phyloP scores from a whole-genome alignment of 2,113 vertebrate genomes.

The Motacilla tschutschensis region DNA sequence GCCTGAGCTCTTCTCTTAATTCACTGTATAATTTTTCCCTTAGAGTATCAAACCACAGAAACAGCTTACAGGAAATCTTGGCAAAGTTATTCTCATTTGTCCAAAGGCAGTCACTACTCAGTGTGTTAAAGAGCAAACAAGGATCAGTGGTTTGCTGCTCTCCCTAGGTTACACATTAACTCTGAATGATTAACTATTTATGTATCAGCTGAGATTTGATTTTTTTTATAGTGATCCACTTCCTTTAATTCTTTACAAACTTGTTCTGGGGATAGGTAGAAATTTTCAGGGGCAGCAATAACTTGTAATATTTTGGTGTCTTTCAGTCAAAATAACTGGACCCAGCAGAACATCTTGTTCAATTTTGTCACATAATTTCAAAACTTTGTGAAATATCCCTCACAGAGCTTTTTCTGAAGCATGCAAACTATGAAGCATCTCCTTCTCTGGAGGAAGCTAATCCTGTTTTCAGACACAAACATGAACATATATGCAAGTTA shows the following conservation, averaged over 20 bases:
- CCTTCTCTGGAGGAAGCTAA: not conserved
- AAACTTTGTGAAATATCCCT: not conserved
- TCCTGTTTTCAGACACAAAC: not conserved
- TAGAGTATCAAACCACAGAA: not conserved
- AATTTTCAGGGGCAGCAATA: not conserved
- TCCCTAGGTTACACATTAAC: not conserved
- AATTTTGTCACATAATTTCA: not conserved
- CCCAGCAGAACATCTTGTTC: not conserved
- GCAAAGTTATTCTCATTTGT: not conserved
- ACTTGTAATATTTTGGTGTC: not conserved
- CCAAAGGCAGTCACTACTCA: not conserved
- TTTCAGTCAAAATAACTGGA: not conserved
- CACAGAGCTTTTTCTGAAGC: not conserved
- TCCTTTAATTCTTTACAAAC: not conserved
- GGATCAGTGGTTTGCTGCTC: not conserved
- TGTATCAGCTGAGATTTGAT: not conserved
- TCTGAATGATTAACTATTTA: not conserved
- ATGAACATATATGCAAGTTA: not conserved
- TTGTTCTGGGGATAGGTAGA: not conserved
- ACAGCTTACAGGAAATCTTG: not conserved
- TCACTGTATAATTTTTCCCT: not conserved
- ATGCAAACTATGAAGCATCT: not conserved
- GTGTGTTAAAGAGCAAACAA: not conserved
- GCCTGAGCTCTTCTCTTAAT: not conserved
- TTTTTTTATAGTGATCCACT: not conserved